Percentiles rank a stretch among this genome's conserved stretches.
phyloP scores from a whole-genome alignment of 2,888 invertebrate genomes.

The Pseudoips prasinana region DNA sequence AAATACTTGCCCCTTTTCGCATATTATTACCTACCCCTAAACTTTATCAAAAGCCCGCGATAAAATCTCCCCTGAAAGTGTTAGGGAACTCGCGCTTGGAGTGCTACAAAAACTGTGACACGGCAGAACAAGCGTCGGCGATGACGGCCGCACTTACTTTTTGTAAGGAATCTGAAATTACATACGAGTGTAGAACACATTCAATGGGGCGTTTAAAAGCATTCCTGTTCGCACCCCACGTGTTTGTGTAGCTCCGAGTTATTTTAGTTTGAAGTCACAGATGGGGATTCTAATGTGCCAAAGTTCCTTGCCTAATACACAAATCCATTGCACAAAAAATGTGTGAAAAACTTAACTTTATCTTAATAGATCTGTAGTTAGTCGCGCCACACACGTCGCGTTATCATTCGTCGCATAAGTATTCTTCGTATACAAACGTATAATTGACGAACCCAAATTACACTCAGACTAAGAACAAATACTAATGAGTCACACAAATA shows the following conservation, averaged over 20 bases:
- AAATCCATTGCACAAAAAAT: slow-evolving; percentile 31
- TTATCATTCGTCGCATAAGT: too few relatives aligned
- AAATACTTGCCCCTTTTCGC: slow-evolving; percentile 30
- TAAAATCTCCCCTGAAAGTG: slow-evolving; percentile 43
- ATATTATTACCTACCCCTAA: slow-evolving; percentile 34
- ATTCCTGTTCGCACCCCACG: slow-evolving; percentile 52
- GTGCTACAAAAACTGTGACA: slow-evolving; percentile 34
- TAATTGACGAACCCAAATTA: too few relatives aligned
- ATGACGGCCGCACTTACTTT: slow-evolving; percentile 50
- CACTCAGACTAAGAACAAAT: too few relatives aligned
- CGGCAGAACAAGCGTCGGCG: slow-evolving; percentile 29
- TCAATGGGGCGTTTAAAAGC: slow-evolving; percentile 68
- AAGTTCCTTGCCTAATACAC: slow-evolving; percentile 17
- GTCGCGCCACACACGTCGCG: slow-evolving; percentile 14
- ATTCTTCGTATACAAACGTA: too few relatives aligned
- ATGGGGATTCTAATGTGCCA: slow-evolving; percentile 41
- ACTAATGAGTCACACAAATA: too few relatives aligned
- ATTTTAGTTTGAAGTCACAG: slow-evolving; percentile 44
- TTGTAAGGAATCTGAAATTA: slow-evolving; percentile 68
- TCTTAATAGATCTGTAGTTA: slow-evolving; percentile 20
- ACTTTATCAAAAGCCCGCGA: slow-evolving; percentile 37
- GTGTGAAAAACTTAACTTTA: slow-evolving; percentile 26
- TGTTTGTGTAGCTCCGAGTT: slow-evolving; percentile 42
- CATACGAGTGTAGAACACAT: slow-evolving; percentile 64
- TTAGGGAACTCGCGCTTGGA: slow-evolving; percentile 32